Base-by-base conservation (phyloP, 2,888 invertebrate genomes). In the Mesorhabditis belari region DNA sequence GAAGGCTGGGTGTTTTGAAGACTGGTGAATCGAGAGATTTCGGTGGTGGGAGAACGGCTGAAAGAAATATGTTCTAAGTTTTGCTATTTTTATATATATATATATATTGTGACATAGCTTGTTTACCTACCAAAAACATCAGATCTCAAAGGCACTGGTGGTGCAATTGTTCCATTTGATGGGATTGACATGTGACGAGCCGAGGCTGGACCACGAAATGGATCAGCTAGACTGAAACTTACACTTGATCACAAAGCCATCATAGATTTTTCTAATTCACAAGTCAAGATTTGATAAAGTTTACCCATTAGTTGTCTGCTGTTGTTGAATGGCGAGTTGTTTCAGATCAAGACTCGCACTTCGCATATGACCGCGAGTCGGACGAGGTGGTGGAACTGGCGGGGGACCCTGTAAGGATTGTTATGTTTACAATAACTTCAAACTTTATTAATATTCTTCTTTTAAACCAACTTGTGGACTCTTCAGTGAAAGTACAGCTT, bases 321-420 rank as follows among this genome's bases (percentile, higher is more conserved):
- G 27, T 52, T 56, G 12, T 57, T 35, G 56, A 4, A 9, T 57
- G 29, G 29, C 28, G 12, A 6, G 63, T 63, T 9, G 61, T 55
- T 77, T 77, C 59, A 79, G 63, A 60, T 79, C 79, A 17, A 79
- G 59, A 55, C 76, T 76, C 5, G 74, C 77, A 58, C 74, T 75
- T 44, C 79, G 60, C 35, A 69, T 74, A 57, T 79, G 79, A 5
- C 77, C 76, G 35, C 62, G 57, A 19, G 61, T 55, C 4, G 76
- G 73, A 5, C 80, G 70, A 2, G 71, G 69, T 21, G 80, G 80
- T 2, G 80, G 80, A 21, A 64, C 63, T 23, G 80, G 80, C 28
- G 80, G 80, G 9, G 80, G 80, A 12, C 80, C 80, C 61, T 21
- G 63, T 25, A 51, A 62, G 25, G 9, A 19, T 51, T 6, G n/a